Conservation (phyloP, 37 sponge, comb jelly and placozoan species). For the Agelas oroides region DNA sequence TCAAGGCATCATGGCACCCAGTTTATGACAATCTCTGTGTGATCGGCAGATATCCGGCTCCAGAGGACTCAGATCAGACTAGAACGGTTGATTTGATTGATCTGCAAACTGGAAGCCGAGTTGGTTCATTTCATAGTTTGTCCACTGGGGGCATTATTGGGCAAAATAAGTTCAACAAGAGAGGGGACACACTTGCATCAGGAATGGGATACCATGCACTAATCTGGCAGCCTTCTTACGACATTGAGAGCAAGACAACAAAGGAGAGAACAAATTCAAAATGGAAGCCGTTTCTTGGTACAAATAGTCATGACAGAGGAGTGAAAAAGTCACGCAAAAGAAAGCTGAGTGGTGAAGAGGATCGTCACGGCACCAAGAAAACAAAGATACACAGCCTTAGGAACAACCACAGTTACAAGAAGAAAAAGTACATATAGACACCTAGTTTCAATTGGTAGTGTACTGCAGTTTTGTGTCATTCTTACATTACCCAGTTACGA, state of each 20-base stretch:
- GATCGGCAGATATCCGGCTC: slow-evolving; percentile 51
- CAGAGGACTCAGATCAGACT: slow-evolving; percentile 17
- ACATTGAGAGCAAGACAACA: slow-evolving; percentile 5
- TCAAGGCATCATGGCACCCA: slow-evolving; percentile 79
- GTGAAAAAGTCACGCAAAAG: background rate
- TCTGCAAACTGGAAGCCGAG: slow-evolving; percentile 25
- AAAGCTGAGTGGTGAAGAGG: background rate
- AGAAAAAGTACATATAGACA: too few species aligned
- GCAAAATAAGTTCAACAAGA: slow-evolving; percentile 57
- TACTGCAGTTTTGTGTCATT: too few species aligned
- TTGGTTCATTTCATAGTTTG: slow-evolving; percentile 33
- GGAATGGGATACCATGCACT: slow-evolving; percentile 62
- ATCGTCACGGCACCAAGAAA: background rate
- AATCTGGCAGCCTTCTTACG: slow-evolving; percentile 17
- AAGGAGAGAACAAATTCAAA: background rate
- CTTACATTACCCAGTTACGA: too few species aligned
- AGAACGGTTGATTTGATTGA: slow-evolving; percentile 63
- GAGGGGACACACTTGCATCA: slow-evolving; percentile 57
- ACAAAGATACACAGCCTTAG: background rate
- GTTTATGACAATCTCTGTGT: slow-evolving; percentile 64
- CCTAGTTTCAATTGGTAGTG: too few species aligned
- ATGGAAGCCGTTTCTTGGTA: background rate
- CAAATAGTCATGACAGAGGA: background rate
- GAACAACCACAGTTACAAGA: background rate
- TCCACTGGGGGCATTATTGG: slow-evolving; percentile 1